Percentiles rank a stretch among this genome's conserved stretches.
phyloP scores from a whole-genome alignment of 2,888 invertebrate species.

The Galerucella nymphaeae region DNA sequence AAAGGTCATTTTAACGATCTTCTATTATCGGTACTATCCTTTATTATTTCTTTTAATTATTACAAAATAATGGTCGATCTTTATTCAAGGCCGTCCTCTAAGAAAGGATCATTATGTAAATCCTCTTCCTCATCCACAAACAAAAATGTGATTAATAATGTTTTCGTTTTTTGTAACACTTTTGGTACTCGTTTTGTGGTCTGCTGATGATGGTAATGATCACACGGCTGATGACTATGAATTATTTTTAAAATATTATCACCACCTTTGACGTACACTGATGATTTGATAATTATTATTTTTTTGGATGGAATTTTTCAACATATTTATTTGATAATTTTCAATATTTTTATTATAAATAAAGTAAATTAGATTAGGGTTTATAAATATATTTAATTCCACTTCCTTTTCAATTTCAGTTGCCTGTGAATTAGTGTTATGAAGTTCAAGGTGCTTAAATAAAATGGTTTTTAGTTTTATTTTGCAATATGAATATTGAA shows the following conservation, averaged over 20 bases:
- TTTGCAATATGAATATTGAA: too few relatives aligned
- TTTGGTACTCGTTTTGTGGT: conserved; percentile 31
- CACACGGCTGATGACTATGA: conserved; percentile 25
- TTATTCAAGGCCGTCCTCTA: conserved; percentile 38
- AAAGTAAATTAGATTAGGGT: too few relatives aligned
- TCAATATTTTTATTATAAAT: too few relatives aligned
- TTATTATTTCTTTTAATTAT: conserved; percentile 21
- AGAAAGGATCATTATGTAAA: conserved; percentile 40
- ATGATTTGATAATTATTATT: not conserved
- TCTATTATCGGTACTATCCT: conserved; percentile 9
- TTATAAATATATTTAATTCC: too few relatives aligned
- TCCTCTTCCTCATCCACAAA: conserved; percentile 40
- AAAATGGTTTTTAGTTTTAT: too few relatives aligned
- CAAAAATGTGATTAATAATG: conserved; percentile 40
- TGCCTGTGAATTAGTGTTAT: too few relatives aligned
- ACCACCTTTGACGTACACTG: conserved; percentile 12
- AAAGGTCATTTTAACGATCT: conserved; percentile 15
- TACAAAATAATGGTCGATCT: conserved; percentile 35
- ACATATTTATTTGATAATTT: too few relatives aligned
- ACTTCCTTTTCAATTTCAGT: too few relatives aligned
- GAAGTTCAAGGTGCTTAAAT: too few relatives aligned
- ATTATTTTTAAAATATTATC: conserved; percentile 29
- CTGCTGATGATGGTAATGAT: conserved; percentile 32
- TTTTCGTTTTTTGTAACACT: conserved; percentile 35
- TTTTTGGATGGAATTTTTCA: too few relatives aligned